A percentile compares a stretch with the other conserved stretches of the same genome.
phyloP scores from a whole-genome alignment of 2,888 invertebrate genomes.

The Watsonalla cultraria region DNA sequence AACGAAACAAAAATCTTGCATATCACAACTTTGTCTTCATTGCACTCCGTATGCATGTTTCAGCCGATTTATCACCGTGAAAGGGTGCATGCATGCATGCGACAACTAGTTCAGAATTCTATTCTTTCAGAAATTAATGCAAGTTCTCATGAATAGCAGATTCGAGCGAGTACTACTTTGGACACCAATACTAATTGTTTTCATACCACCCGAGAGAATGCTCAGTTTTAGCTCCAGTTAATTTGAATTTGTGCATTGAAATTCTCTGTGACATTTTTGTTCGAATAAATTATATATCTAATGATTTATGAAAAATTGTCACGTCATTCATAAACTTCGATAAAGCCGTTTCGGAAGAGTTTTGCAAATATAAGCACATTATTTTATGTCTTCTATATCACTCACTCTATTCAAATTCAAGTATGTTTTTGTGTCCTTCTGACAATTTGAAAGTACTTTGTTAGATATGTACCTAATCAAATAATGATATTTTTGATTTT shows the following conservation, averaged over 20 bases:
- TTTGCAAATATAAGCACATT: too few relatives aligned
- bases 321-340: too few relatives aligned
- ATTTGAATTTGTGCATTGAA: background rate
- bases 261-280: background rate
- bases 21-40: background rate
- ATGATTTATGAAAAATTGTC: too few relatives aligned
- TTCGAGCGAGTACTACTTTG: background rate
- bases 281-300: background rate
- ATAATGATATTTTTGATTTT: too few relatives aligned
- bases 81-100: background rate
- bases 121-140: background rate
- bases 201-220: background rate
- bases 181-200: background rate
- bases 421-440: too few relatives aligned
- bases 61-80: background rate
- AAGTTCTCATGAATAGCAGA: background rate
- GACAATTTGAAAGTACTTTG: too few relatives aligned
- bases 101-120: background rate
- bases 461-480: too few relatives aligned
- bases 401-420: too few relatives aligned
- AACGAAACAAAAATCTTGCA: background rate
- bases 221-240: background rate
- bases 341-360: too few relatives aligned
- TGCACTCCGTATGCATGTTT: background rate
- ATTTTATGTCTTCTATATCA: too few relatives aligned